Evolutionary conservation across 2,113 vertebrate genomes (phyloP).

Genomic region (Pangasianodon hypophthalmus): DNA sequence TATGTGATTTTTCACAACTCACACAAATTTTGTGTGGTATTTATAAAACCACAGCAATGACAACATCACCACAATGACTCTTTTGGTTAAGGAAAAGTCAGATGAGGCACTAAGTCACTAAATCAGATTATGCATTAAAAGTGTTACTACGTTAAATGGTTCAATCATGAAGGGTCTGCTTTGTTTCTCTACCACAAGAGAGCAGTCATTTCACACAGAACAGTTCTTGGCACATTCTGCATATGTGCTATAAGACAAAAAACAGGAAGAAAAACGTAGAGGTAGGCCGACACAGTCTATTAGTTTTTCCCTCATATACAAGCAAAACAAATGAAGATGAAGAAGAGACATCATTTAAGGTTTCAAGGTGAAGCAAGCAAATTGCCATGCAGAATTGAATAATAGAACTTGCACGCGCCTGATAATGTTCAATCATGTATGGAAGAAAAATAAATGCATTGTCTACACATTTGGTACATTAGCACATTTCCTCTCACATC

Average conservation of each 20-base stretch:
- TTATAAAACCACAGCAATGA: not conserved
- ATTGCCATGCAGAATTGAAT: slow-evolving; percentile 5
- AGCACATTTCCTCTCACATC: not conserved
- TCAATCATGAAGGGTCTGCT: not conserved
- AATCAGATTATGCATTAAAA: not conserved
- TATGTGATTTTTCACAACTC: not conserved
- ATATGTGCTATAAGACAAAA: not conserved
- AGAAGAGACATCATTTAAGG: slow-evolving; percentile 23
- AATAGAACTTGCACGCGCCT: not conserved
- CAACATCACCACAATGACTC: not conserved
- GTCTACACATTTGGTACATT: slow-evolving; percentile 13
- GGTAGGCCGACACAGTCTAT: not conserved
- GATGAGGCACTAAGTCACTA: not conserved
- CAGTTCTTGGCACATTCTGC: slow-evolving; percentile 28
- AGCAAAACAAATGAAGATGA: slow-evolving; percentile 32
- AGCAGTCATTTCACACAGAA: slow-evolving; percentile 51
- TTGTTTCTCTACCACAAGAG: slow-evolving; percentile 54
- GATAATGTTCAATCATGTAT: not conserved
- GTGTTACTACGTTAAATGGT: not conserved
- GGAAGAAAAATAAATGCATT: slow-evolving; percentile 4
- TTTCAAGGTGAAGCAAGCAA: slow-evolving; percentile 27
- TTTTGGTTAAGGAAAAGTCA: not conserved
- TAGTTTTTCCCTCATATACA: slow-evolving; percentile 18
- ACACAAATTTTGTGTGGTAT: not conserved
- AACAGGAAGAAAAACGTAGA: not conserved